Conservation (phyloP, 2,113 vertebrate genomes). For the Ophthalmolycus amberensis region DNA sequence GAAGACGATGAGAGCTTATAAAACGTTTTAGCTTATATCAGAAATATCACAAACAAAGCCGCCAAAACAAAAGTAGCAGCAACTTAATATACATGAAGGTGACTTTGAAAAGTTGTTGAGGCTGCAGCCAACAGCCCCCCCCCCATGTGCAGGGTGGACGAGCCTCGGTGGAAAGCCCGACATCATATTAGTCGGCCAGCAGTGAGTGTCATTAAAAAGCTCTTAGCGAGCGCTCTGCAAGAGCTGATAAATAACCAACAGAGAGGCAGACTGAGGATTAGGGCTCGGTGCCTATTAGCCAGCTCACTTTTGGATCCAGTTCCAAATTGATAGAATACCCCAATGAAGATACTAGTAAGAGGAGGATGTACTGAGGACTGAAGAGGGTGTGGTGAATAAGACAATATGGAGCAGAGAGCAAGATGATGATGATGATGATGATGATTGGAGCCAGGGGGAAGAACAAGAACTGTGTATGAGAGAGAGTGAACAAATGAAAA, state of each 20-base stretch:
- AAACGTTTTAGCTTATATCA: background rate
- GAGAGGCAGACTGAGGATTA: background rate
- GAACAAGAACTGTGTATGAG: conserved; percentile 1
- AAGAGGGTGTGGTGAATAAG: background rate
- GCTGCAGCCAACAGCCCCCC: background rate
- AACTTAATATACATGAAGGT: background rate
- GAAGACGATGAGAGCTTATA: background rate
- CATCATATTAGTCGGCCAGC: conserved; percentile 27
- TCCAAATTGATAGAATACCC: background rate
- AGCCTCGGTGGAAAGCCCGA: conserved; percentile 28
- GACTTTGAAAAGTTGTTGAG: conserved; percentile 41
- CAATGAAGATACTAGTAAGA: background rate
- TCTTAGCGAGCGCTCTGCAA: conserved; percentile 14
- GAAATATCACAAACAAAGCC: background rate
- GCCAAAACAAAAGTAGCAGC: background rate
- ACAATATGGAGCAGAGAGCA: background rate
- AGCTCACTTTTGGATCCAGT: background rate
- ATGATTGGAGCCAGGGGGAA: conserved; percentile 3
- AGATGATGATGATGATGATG: conserved; percentile 3
- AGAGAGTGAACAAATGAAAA: conserved; percentile 17
- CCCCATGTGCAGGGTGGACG: conserved; percentile 1
- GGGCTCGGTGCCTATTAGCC: background rate
- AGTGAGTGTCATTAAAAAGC: conserved; percentile 37
- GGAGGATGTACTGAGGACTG: background rate
- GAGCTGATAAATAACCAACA: conserved; percentile 34